These are phyloP conservation scores for Ascidia mentula DNA, from an alignment of 23 tunicate species.

Conservation along the genomic window DNA sequence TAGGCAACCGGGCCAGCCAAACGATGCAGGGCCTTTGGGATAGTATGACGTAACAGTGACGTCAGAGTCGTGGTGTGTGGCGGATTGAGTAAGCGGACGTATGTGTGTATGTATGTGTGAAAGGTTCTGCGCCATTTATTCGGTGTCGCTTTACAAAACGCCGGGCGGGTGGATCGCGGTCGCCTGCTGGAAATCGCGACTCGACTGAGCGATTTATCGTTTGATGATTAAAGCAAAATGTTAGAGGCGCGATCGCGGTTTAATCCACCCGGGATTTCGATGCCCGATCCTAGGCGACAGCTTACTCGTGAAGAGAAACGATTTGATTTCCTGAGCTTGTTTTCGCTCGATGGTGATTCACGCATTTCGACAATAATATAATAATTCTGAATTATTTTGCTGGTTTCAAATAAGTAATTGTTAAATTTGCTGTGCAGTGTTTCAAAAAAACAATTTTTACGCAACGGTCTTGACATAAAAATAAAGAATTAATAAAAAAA, in stretches of 20 bases:
- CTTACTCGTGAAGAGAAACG: slow-evolving; percentile 2
- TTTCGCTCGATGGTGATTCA: too few species aligned
- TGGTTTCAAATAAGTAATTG: too few species aligned
- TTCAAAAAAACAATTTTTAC: too few species aligned
- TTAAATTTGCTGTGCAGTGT: too few species aligned
- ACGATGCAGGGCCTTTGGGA: background rate
- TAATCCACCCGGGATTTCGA: too few species aligned
- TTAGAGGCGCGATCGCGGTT: too few species aligned
- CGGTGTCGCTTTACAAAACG: background rate
- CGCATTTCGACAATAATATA: background rate
- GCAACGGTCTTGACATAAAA: too few species aligned
- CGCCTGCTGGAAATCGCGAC: background rate
- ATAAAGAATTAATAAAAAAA: too few species aligned
- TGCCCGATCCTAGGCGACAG: too few species aligned
- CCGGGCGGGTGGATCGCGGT: background rate
- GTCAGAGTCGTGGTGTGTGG: background rate
- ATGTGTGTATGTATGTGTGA: background rate
- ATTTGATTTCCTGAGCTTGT: background rate
- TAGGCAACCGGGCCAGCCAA: slow-evolving; percentile 2
- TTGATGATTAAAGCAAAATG: too few species aligned
- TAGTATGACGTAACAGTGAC: background rate
- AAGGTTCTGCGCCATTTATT: background rate
- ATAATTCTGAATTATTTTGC: too few species aligned
- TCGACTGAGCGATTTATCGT: too few species aligned
- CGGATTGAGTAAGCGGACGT: background rate